Percentiles rank a stretch among this genome's conserved stretches.
Conservation (phyloP, 35 echinoderm and acorn worm species). For the Anneissia japonica region DNA sequence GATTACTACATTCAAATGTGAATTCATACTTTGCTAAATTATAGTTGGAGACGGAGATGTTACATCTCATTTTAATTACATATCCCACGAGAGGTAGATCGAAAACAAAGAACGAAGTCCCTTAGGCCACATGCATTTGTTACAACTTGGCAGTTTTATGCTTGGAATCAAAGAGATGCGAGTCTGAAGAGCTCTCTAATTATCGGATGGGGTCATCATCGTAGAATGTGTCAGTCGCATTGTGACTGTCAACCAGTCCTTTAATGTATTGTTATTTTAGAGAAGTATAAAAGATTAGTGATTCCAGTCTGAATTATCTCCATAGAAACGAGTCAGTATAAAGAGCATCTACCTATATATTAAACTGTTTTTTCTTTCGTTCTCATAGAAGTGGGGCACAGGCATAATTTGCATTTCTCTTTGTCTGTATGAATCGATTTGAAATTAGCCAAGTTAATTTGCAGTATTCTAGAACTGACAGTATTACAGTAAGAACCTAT, state of each 20-base stretch:
- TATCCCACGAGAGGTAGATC: background rate
- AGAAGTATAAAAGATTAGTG: background rate
- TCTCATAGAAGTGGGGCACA: background rate
- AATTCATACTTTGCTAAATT: background rate
- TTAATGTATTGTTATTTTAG: background rate
- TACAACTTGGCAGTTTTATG: background rate
- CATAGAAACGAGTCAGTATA: background rate
- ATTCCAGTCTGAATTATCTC: background rate
- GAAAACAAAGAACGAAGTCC: background rate
- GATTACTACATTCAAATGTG: background rate
- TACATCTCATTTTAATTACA: background rate
- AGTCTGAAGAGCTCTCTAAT: background rate
- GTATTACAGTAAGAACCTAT: background rate
- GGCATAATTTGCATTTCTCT: background rate
- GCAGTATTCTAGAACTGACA: background rate
- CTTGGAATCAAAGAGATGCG: background rate
- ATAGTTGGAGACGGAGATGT: background rate
- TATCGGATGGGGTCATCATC: background rate
- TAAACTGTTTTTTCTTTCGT: background rate
- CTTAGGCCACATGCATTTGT: background rate
- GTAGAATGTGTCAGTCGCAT: background rate
- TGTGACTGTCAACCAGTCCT: background rate
- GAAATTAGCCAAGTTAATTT: background rate
- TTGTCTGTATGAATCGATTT: background rate
- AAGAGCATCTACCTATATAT: background rate